Evolutionary conservation across 2,888 invertebrate species (phyloP), one percentile per base, ranked within the genome.

Genomic region (Dione vanillae): DNA sequence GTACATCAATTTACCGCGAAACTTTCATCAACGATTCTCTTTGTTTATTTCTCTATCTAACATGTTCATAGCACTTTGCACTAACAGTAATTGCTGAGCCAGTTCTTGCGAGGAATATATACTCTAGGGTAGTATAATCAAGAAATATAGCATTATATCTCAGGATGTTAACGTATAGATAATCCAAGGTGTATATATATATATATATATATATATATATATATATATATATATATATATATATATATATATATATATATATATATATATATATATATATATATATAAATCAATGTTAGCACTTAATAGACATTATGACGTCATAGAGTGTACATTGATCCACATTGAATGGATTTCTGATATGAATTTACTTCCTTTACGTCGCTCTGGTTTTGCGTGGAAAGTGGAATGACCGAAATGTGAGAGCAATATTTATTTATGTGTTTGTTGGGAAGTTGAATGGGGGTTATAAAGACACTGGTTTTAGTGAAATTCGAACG

Each of bases 121-220:
- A 78, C 78, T 78, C 72, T 58, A 11, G 72, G 76, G 72, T 65
- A 70, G 71, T 68, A 78, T 83, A 82, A 83, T 83, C 80, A 80
- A 79, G 79, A 85, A 78, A 83, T 83, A 83, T 65, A 10, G 9
- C 10, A 14, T 45, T 65, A 37, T 67, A 37, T 73, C 66, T 68
- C 62, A 49, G 40, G 6, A 37, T 49, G 20, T 43, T 20, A 61
- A 45, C 20, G 37, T 56, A 16, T 5, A 37, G 37, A 16, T 56
- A 56, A n/a, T 54, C 7, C 19, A 19, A 35, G 35, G 14, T 35
- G 35, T n/a, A 54, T 10, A 14, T 9, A n/a, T 9, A n/a, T 37
- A 37, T 16, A 14, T 20, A 6, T 37, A 16, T 40, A 16, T 12
- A 11, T 56, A 11, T 37, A 11, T 40, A 11, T 40, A 11, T 40